These are phyloP conservation scores for Scopus umbretta DNA, from an alignment of 2,113 vertebrate species.

Conservation along the genomic window DNA sequence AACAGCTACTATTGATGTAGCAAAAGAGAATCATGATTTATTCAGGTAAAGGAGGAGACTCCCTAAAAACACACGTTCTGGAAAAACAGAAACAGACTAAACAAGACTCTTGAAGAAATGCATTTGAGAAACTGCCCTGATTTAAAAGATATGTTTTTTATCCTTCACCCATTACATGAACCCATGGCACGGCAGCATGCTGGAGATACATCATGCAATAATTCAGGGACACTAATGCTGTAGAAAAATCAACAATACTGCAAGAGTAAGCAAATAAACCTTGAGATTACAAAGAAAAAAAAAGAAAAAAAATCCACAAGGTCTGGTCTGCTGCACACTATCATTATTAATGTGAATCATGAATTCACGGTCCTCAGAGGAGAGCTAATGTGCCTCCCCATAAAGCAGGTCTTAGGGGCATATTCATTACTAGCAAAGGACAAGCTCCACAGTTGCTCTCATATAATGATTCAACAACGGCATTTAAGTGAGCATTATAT, in stretches of 20 bases:
- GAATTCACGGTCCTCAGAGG: not conserved
- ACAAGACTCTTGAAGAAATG: not conserved
- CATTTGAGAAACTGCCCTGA: not conserved
- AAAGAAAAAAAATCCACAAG: not conserved
- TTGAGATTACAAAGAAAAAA: not conserved
- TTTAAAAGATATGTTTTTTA: not conserved
- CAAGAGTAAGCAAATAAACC: slow-evolving; percentile 40
- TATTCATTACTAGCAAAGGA: not conserved
- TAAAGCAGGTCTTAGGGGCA: not conserved
- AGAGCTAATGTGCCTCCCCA: not conserved
- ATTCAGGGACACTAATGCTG: not conserved
- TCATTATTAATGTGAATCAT: not conserved
- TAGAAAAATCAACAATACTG: not conserved
- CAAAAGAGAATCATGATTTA: not conserved
- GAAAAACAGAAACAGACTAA: slow-evolving; percentile 32
- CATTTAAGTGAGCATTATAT: not conserved
- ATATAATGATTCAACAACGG: not conserved
- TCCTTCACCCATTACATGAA: not conserved
- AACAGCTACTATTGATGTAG: not conserved
- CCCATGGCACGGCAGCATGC: not conserved
- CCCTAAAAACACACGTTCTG: not conserved
- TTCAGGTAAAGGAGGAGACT: not conserved
- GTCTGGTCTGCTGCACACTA: not conserved
- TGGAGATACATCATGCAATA: slow-evolving; percentile 4
- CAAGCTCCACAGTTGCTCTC: not conserved